Evolutionary conservation across 2,797 vertebrate genomes (phyloP), one percentile per base, ranked within the genome.

Genomic region (Cetoscarus ocellatus): DNA sequence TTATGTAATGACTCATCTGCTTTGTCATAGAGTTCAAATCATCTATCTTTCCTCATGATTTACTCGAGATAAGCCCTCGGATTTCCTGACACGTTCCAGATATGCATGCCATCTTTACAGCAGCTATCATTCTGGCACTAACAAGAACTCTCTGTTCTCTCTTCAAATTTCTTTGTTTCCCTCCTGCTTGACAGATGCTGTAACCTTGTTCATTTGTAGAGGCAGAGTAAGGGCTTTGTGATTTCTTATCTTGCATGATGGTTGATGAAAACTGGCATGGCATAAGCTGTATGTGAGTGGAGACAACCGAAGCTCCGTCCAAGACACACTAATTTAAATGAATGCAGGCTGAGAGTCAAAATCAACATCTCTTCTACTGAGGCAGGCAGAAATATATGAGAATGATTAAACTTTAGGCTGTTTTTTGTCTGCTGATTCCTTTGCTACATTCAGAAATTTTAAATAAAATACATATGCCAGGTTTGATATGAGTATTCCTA

Each of bases 171-270:
- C 70, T 73, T 80, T 63, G 55, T 72, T 47, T 77, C 48, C 75
- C 75, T 59, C 69, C 74, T 83, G 42, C 59, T 84, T 49, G 79
- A 82, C 88, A 88, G 89, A 88, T 83, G 87, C 87, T 79, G 81
- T 92, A 92, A 80, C 82, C 84, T 90, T 86, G 75, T 90, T 88
- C 88, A 80, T 87, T 80, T 73, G 39, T 90, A 88, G 65, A 85
- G 52, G 63, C 70, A 79, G 59, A 89, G 93, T 93, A 93, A 93
- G 93, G 72, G 62, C 71, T 78, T 80, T 82, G 59, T 73, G 67
- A 67, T 61, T 59, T 72, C 51, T 79, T 14, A 51, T 87, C 17
- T 80, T 92, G 92, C 86, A 91, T 90, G 88, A 44, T 64, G 17
- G 35, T 50, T 51, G 53, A 6, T 47, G 10, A 17, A 43, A 49